phyloP scores from a whole-genome alignment of 2,797 vertebrate species.

The Argya squamiceps region DNA sequence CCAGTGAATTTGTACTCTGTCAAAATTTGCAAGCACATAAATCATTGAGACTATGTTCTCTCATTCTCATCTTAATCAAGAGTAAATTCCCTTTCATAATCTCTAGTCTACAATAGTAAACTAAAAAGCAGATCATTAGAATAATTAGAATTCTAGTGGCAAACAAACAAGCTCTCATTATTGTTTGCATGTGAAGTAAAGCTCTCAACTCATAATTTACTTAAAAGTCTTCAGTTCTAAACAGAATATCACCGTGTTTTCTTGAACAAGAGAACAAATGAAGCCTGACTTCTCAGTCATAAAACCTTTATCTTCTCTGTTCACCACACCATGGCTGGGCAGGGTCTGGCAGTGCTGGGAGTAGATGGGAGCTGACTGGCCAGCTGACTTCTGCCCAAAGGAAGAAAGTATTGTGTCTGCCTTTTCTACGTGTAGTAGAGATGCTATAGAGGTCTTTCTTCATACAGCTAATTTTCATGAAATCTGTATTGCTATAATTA shows the following conservation, averaged over 20 bases:
- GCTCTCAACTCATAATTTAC: not conserved
- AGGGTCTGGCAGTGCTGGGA: not conserved
- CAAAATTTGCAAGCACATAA: not conserved
- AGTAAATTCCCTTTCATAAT: conserved; percentile 20
- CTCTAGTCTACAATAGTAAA: not conserved
- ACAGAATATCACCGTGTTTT: not conserved
- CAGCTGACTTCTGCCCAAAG: not conserved
- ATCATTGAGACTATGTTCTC: not conserved
- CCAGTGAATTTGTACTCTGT: not conserved
- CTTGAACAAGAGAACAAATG: not conserved
- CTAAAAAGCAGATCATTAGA: not conserved
- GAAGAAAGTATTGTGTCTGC: not conserved
- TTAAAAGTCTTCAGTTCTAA: conserved; percentile 8
- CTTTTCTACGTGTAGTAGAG: not conserved
- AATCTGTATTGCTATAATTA: conserved; percentile 19
- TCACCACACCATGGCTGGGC: not conserved
- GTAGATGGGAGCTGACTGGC: not conserved
- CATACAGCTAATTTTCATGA: not conserved
- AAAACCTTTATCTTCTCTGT: not conserved
- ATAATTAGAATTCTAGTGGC: conserved; percentile 3
- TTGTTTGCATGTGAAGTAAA: not conserved
- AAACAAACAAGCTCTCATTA: not conserved
- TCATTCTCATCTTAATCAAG: conserved; percentile 20
- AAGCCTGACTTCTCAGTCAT: not conserved
- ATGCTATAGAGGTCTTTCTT: not conserved